A percentile compares a stretch with the other conserved stretches of the same genome.
These are phyloP conservation scores for Helleia helle DNA, from an alignment of 2,888 invertebrate genomes.

Conservation along the genomic window DNA sequence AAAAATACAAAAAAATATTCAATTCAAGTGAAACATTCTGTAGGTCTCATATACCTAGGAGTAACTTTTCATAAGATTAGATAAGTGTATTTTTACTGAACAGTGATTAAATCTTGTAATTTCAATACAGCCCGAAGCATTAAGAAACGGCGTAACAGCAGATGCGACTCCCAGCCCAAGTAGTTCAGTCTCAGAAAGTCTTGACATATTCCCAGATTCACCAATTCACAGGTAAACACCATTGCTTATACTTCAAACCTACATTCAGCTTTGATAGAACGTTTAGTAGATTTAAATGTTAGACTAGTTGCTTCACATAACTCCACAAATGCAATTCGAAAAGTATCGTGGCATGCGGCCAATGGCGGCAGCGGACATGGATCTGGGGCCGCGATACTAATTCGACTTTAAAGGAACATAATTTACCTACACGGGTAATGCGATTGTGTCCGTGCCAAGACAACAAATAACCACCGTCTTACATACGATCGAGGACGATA, in stretches of 20 bases:
- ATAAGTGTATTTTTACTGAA: too few species aligned
- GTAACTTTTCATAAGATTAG: too few species aligned
- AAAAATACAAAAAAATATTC: too few species aligned
- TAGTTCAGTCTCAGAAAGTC: slow-evolving; percentile 91
- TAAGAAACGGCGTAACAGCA: slow-evolving; percentile 75
- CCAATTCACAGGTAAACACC: slow-evolving; percentile 82
- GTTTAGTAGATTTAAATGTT: slow-evolving; percentile 12
- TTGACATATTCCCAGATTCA: slow-evolving; percentile 93
- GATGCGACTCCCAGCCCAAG: slow-evolving; percentile 91
- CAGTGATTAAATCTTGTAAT: too few species aligned
- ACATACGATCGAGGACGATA: too few species aligned
- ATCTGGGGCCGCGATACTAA: slow-evolving; percentile 50
- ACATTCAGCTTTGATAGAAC: slow-evolving; percentile 6
- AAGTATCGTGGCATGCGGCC: slow-evolving; percentile 51
- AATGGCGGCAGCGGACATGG: slow-evolving; percentile 47
- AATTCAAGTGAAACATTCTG: too few species aligned
- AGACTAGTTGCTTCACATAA: slow-evolving; percentile 27
- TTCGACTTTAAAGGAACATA: slow-evolving; percentile 57
- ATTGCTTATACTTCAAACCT: slow-evolving; percentile 1
- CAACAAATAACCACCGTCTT: slow-evolving; percentile 37
- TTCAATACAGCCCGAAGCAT: slow-evolving; percentile 64
- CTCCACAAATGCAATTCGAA: slow-evolving; percentile 34
- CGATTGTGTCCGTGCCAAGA: slow-evolving; percentile 42
- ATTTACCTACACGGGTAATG: slow-evolving; percentile 46
- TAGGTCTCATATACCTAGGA: too few species aligned